These are phyloP conservation scores for Drosophila burlai DNA, from an alignment of 1,140 invertebrate genomes.

Conservation along the genomic window DNA sequence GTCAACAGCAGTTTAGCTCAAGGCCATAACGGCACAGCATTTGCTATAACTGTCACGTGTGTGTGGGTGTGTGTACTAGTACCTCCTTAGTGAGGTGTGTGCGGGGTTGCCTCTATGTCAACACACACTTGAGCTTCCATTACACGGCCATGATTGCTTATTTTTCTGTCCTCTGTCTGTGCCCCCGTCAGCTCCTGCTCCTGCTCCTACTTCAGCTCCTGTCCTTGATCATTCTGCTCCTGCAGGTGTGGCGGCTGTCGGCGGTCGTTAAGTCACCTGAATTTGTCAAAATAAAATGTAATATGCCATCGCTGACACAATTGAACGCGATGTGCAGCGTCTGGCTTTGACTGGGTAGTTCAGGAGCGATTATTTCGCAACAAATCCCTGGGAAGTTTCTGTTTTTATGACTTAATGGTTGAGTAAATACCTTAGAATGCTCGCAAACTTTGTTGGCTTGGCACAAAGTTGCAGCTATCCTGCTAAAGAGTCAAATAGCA, in stretches of 20 bases:
- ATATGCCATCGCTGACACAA: constrained; percentile 53
- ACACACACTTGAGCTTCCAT: constrained; percentile 80
- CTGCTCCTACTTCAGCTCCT: constrained; percentile 2
- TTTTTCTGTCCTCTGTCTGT: constrained; percentile 40
- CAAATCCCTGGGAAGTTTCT: neutral
- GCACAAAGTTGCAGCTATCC: neutral
- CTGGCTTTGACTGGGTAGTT: neutral
- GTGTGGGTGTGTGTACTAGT: constrained; percentile 28
- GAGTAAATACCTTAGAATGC: constrained; percentile 11
- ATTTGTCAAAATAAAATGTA: constrained; percentile 70
- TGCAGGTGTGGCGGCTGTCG: constrained; percentile 66
- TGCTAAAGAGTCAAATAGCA: neutral
- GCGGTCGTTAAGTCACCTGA: constrained; percentile 65
- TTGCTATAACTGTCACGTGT: constrained; percentile 69
- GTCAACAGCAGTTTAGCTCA: constrained; percentile 81
- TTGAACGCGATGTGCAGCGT: constrained; percentile 24
- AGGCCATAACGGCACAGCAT: constrained; percentile 72
- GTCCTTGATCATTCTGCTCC: constrained; percentile 11
- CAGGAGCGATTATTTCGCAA: constrained; percentile 8
- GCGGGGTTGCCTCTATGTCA: constrained; percentile 60
- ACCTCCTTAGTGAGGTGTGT: constrained; percentile 4
- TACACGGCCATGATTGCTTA: constrained; percentile 80
- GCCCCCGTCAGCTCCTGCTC: neutral
- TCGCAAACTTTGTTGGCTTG: neutral
- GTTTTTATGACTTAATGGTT: constrained; percentile 27